These are phyloP conservation scores for Cebidichthys violaceus DNA, from an alignment of 2,113 vertebrate genomes.

Conservation along the genomic window DNA sequence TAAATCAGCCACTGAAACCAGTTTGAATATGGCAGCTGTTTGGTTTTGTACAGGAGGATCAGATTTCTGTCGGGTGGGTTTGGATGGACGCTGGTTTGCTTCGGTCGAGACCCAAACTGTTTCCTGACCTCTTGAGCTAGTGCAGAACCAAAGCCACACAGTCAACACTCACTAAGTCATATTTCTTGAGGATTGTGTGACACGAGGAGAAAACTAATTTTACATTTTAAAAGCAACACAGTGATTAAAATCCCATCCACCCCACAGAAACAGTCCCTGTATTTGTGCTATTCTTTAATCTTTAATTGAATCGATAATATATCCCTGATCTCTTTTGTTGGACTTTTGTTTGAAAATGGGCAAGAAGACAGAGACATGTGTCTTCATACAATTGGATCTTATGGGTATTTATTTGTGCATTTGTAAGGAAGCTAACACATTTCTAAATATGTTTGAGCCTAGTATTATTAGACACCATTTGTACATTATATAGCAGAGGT, in stretches of 20 bases:
- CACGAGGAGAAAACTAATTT: slow-evolving; percentile 13
- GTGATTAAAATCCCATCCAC: slow-evolving; percentile 59
- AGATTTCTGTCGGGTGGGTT: slow-evolving; percentile 75
- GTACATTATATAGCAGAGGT: slow-evolving; percentile 95
- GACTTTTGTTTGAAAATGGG: slow-evolving; percentile 88
- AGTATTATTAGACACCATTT: slow-evolving; percentile 94
- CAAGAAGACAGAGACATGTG: slow-evolving; percentile 81
- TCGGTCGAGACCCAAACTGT: slow-evolving; percentile 27
- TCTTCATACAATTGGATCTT: slow-evolving; percentile 82
- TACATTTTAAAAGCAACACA: slow-evolving; percentile 27
- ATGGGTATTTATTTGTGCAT: slow-evolving; percentile 96
- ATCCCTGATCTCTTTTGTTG: slow-evolving; percentile 87
- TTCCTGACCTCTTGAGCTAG: slow-evolving; percentile 54
- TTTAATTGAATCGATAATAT: slow-evolving; percentile 69
- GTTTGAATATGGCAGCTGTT: slow-evolving; percentile 92
- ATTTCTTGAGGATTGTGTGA: slow-evolving; percentile 55
- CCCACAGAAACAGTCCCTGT: slow-evolving; percentile 73
- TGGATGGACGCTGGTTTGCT: slow-evolving; percentile 56
- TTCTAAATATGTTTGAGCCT: slow-evolving; percentile 91
- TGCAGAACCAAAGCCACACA: slow-evolving; percentile 77
- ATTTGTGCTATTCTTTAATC: slow-evolving; percentile 76
- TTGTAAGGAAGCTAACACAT: slow-evolving; percentile 92
- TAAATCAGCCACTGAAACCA: slow-evolving; percentile 90
- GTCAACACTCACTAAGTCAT: slow-evolving; percentile 42
- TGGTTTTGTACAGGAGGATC: slow-evolving; percentile 75